A percentile compares a stretch with the other conserved stretches of the same genome.
These are phyloP conservation scores for Lepidurus couesii DNA, from an alignment of 1,140 invertebrate genomes.

Conservation along the genomic window DNA sequence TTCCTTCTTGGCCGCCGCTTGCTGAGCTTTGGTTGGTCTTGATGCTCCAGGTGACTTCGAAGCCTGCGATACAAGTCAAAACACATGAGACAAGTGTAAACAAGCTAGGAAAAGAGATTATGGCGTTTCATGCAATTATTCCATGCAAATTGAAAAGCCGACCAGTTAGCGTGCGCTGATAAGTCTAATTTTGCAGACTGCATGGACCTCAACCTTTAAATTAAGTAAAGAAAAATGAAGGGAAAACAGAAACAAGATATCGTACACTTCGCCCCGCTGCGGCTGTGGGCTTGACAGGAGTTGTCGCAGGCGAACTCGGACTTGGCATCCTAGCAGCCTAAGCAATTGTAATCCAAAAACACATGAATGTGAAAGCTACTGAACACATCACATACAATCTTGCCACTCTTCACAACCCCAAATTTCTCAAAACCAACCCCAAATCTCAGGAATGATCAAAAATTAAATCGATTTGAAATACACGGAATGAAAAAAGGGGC, in stretches of 20 bases:
- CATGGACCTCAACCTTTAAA: neutral
- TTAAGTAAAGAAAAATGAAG: neutral
- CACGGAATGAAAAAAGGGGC: conserved; percentile 31
- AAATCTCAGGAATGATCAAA: neutral
- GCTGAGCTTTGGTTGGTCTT: conserved; percentile 31
- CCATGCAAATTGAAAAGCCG: neutral
- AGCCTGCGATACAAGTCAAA: neutral
- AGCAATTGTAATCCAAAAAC: neutral
- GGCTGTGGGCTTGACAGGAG: neutral
- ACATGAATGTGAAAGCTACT: neutral
- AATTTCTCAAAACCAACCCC: neutral
- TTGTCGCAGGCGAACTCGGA: neutral
- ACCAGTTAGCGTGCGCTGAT: neutral
- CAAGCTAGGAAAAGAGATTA: neutral
- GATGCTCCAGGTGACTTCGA: conserved; percentile 31
- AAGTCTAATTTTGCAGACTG: neutral
- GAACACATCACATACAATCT: neutral
- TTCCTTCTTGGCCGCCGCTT: conserved; percentile 29
- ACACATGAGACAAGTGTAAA: too few species aligned
- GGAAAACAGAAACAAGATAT: conserved; percentile 10
- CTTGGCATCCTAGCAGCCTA: conserved; percentile 13
- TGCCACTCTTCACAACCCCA: neutral
- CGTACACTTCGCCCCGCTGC: conserved; percentile 23
- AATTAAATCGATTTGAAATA: neutral
- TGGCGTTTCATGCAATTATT: neutral